Base-by-base conservation (phyloP, 2,797 vertebrate species). In the Anguilla marmorata region DNA sequence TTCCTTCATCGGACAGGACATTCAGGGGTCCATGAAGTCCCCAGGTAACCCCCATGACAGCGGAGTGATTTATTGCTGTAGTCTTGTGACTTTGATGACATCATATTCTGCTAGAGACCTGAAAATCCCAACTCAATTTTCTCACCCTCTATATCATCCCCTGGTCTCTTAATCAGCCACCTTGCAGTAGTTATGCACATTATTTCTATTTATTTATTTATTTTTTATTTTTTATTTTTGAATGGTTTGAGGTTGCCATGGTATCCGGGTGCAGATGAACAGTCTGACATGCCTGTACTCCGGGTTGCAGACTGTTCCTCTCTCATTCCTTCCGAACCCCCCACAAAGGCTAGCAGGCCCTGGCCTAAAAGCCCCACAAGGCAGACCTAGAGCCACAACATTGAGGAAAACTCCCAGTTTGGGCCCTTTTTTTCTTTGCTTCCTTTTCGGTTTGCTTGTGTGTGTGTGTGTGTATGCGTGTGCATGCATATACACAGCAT, bases 121-220 rank as follows among this genome's bases (percentile, higher is more conserved):
- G 56, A 85, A 45, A 56, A 45, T 85, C 58, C 41, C 85, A 45
- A 85, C 37, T 37, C 85, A 63, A 66, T 85, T 85, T 48, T 48
- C 58, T 66, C 54, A 85, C 85, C 45, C 50, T 27, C 9, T 33
- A 6, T 37, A 33, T 21, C 21, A 48, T 16, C 85, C 30, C 19
- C 9, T 1, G 24, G 0, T 30, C 58, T 66, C 60, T 37, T 41
- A 86, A 24, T 56, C n/a, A 56, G 27, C 48, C n/a, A 19, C 41
- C 24, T 50, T 48, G 41, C 45, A 48, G 41, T n/a, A 48, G 16
- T 48, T 50, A 82, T 82, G 79, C 1, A 8, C 45, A 50, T 50
- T n/a, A 48, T 48, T 19, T 45, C 37, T 79, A 24, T 82, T 41
- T 76, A 76, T 41, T 12, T 33, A 72, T 72, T 82, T 82, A 6